Base-by-base conservation (phyloP, 2,888 invertebrate species). In the Eumerus sabulonum region DNA sequence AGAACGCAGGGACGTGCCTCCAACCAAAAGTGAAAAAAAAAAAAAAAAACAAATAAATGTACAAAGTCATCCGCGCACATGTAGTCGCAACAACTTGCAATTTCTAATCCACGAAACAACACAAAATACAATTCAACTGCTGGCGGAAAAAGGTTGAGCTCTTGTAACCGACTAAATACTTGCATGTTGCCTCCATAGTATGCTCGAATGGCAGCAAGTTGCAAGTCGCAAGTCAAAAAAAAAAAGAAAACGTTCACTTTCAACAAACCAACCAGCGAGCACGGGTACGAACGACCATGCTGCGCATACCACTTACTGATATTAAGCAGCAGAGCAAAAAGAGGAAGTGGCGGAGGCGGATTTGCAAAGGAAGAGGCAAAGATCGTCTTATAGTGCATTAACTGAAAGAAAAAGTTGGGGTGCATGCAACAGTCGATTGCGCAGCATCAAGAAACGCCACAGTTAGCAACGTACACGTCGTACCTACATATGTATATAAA, bases 401-500 rank as follows among this genome's bases (percentile, higher is more conserved):
- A 74, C 74, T 60, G 68, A 74, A 79, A 79, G 74, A 79, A 79
- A 79, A 79, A 70, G 74, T 79, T 74, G 36, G 47, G 50, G 47
- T 57, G 17, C 48, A 74, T 68, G 62, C 74, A 63, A 57, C 66
- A 66, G 36, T 62, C 54, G 48, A 62, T 54, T 70, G 54, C 51
- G 62, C 16, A 40, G 54, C 13, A 60, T 54, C 42, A 59, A 57
- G 62, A 48, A 63, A 18, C 60, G 3, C 60, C 38, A 44, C 44
- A 16, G 35, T 11, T 45, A 9, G 53, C 9, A 5, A 13, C 13
- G 1, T 42, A 42, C 17, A 35, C 13, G 12, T 38, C 18, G 7
- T 27, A 27, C 7, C 7, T 27, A 7, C 7, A 27, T 27, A 27
- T 27, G 27, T 7, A 27, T 19, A 48, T 12, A 48, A 44, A 9